These are phyloP conservation scores for Drosophila elegans DNA, from an alignment of 1,140 invertebrate genomes.

Conservation along the genomic window DNA sequence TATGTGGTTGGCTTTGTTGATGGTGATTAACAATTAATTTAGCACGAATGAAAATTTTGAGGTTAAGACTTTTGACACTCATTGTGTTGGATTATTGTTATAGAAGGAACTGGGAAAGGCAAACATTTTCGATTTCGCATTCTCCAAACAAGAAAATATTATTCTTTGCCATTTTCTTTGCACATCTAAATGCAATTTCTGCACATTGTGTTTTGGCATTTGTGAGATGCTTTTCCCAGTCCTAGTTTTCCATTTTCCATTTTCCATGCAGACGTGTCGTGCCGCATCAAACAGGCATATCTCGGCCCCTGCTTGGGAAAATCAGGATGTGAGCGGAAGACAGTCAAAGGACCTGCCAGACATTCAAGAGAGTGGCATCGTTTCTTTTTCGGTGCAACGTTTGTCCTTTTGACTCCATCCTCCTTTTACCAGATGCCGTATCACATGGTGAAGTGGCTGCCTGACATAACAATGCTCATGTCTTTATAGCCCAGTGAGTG, in stretches of 20 bases:
- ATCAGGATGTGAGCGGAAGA: background rate
- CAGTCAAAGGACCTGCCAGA: constrained; percentile 29
- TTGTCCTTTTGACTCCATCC: constrained; percentile 13
- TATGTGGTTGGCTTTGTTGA: constrained; percentile 24
- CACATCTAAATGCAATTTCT: constrained; percentile 44
- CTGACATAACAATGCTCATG: constrained; percentile 45
- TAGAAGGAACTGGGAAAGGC: background rate
- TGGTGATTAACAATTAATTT: constrained; percentile 37
- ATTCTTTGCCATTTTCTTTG: constrained; percentile 24
- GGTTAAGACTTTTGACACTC: constrained; percentile 12
- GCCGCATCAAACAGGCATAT: constrained; percentile 34
- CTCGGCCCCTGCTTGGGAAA: constrained; percentile 13
- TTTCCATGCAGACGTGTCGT: constrained; percentile 30
- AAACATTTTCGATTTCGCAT: constrained; percentile 9
- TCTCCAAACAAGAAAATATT: constrained; percentile 8
- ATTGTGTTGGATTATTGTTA: constrained; percentile 12
- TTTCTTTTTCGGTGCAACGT: constrained; percentile 16
- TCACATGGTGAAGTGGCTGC: constrained; percentile 33
- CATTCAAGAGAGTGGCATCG: constrained; percentile 4
- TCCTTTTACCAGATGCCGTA: constrained; percentile 34
- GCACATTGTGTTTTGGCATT: constrained; percentile 26
- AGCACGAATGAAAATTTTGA: constrained; percentile 15
- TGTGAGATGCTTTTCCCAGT: constrained; percentile 31
- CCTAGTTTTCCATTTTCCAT: constrained; percentile 23
- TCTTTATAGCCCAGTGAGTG: constrained; percentile 14